phyloP scores from a whole-genome alignment of 2,113 vertebrate species.

The Laterallus jamaicensis region DNA sequence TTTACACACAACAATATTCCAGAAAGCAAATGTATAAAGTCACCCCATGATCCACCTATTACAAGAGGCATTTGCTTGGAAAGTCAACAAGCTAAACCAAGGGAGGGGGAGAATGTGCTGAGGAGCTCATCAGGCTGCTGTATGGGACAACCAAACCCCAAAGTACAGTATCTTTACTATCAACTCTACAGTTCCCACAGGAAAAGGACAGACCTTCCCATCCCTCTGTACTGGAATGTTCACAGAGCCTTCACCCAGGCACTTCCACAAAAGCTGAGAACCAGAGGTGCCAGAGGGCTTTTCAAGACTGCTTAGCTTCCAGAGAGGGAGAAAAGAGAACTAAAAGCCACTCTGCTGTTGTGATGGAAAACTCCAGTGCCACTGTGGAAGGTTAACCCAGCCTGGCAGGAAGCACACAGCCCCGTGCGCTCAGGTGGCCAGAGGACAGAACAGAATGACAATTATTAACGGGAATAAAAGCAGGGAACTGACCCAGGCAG shows the following conservation, averaged over 20 bases:
- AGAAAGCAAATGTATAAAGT: neutral
- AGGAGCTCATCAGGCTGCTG: neutral
- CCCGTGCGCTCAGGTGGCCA: neutral
- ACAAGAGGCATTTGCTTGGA: neutral
- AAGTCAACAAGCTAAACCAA: neutral
- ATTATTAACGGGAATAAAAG: neutral
- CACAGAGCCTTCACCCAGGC: neutral
- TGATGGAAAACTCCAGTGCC: neutral
- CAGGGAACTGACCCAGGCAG: neutral
- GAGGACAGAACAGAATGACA: neutral
- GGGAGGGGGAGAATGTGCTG: neutral
- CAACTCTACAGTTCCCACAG: neutral
- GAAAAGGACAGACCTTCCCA: neutral
- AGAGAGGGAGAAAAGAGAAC: neutral
- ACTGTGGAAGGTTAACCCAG: neutral
- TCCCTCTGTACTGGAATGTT: neutral
- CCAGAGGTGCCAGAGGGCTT: neutral
- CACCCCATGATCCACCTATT: neutral
- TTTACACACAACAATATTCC: neutral
- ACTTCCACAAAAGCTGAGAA: neutral
- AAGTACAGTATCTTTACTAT: neutral
- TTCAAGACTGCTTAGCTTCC: neutral
- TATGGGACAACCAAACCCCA: neutral
- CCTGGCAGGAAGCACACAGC: rapidly evolving
- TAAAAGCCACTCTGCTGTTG: neutral